phyloP scores from a whole-genome alignment of 2,888 invertebrate genomes.

The Cyclophora albipunctata region DNA sequence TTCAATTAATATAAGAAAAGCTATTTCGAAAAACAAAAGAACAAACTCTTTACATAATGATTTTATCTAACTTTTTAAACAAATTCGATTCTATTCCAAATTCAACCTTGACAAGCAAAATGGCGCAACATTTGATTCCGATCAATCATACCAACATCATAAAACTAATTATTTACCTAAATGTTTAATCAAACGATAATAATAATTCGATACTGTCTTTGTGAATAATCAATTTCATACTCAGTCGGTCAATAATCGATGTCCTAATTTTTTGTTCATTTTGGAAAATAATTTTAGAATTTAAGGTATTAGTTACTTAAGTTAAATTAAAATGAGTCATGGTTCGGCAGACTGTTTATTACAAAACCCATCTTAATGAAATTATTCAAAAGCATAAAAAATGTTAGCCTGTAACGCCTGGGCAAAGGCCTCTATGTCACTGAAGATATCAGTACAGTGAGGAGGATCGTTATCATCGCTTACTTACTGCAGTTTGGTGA shows the following conservation, averaged over 20 bases:
- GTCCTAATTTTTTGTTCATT: constrained; percentile 1
- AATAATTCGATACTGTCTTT: constrained; percentile 21
- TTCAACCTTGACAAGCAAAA: background rate
- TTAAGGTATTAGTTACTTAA: no score
- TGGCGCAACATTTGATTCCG: background rate
- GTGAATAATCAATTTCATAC: constrained; percentile 22
- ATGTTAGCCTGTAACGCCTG: no score
- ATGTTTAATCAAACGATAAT: constrained; percentile 14
- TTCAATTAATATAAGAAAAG: no score
- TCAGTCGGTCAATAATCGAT: background rate
- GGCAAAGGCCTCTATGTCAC: no score
- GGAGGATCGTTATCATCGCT: no score
- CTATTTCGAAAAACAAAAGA: background rate
- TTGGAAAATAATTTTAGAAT: no score
- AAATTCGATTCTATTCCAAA: background rate
- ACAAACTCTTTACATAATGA: background rate
- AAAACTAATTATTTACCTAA: constrained; percentile 1
- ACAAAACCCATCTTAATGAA: no score
- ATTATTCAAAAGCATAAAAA: no score
- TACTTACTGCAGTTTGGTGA: no score
- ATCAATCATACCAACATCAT: background rate
- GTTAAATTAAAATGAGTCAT: no score
- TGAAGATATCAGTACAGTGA: no score
- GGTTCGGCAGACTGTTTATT: no score
- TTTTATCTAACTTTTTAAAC: background rate